phyloP scores from a whole-genome alignment of 2,113 vertebrate species.

The Syngnathus scovelli region DNA sequence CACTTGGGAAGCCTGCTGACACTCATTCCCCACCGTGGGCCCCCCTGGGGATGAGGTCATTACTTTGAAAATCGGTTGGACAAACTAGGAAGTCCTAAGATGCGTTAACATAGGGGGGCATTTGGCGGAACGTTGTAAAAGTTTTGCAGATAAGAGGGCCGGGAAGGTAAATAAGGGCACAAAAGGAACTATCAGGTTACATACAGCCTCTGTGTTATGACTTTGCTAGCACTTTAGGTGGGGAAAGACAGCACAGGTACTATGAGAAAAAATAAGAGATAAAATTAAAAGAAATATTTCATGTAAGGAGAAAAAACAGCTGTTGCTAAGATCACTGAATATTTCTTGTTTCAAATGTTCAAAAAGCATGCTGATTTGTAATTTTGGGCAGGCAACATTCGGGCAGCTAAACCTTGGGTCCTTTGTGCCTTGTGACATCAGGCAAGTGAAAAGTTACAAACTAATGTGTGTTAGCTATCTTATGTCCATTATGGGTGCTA shows the following conservation, averaged over 20 bases:
- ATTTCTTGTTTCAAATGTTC: too few species aligned
- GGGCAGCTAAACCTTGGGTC: neutral
- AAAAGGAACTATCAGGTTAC: slow-evolving; percentile 19
- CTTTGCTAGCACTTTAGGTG: slow-evolving; percentile 30
- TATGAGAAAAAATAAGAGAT: neutral
- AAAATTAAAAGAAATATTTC: too few species aligned
- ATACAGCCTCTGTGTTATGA: slow-evolving; percentile 11
- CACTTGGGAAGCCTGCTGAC: slow-evolving; percentile 55
- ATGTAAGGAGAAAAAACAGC: neutral
- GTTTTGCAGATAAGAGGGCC: neutral
- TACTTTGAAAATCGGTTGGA: slow-evolving; percentile 58
- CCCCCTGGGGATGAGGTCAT: slow-evolving; percentile 60
- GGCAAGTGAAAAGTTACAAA: too few species aligned
- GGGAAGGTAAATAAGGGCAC: slow-evolving; percentile 33
- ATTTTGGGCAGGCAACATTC: neutral
- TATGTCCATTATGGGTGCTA: too few species aligned
- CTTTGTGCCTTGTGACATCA: too few species aligned
- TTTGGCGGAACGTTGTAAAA: slow-evolving; percentile 4
- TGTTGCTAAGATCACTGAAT: too few species aligned
- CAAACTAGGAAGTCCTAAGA: slow-evolving; percentile 42
- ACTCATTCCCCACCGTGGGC: slow-evolving; percentile 30
- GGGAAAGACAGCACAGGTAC: too few species aligned
- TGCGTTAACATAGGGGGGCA: neutral
- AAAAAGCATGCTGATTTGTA: neutral
- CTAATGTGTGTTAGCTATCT: too few species aligned